A percentile compares a stretch with the other conserved stretches of the same genome.
Evolutionary conservation across 1,140 invertebrate genomes (phyloP).

Genomic region (Nilaparvata lugens): DNA sequence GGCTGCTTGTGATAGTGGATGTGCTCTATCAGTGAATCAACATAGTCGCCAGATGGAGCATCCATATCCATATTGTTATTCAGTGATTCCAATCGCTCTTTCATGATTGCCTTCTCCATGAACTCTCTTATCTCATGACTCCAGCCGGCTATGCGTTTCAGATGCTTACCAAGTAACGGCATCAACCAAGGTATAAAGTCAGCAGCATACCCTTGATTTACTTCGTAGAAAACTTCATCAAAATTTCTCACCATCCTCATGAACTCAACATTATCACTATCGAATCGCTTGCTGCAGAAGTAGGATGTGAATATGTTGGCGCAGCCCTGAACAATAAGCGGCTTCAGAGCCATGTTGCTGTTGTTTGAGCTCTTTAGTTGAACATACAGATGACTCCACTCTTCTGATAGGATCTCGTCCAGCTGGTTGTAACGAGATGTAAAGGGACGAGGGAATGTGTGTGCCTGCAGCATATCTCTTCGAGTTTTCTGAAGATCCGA

Average conservation of each 20-base stretch:
- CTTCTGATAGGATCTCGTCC: conserved; percentile 49
- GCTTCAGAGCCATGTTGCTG: conserved; percentile 29
- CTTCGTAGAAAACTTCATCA: conserved; percentile 81
- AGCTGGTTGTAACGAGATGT: conserved; percentile 58
- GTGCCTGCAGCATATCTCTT: conserved; percentile 54
- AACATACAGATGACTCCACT: conserved; percentile 47
- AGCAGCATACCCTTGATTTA: conserved; percentile 78
- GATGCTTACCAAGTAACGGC: conserved; percentile 58
- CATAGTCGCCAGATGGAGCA: conserved; percentile 45
- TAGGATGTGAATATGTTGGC: conserved; percentile 75
- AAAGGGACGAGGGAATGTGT: conserved; percentile 60
- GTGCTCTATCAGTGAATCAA: conserved; percentile 61
- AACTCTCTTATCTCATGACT: conserved; percentile 62
- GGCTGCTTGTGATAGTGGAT: conserved; percentile 53
- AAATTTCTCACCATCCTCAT: conserved; percentile 57
- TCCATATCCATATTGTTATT: not conserved
- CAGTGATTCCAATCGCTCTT: conserved; percentile 43
- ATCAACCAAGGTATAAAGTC: conserved; percentile 81
- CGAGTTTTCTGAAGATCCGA: conserved; percentile 67
- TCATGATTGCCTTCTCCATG: conserved; percentile 59
- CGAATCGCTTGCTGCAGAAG: conserved; percentile 68
- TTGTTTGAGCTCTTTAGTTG: conserved; percentile 32
- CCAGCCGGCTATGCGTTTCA: conserved; percentile 56
- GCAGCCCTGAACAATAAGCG: conserved; percentile 22
- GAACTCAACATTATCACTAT: conserved; percentile 54